Evolutionary conservation across 1,140 invertebrate species (phyloP).

Genomic region (Sinonovacula constricta): DNA sequence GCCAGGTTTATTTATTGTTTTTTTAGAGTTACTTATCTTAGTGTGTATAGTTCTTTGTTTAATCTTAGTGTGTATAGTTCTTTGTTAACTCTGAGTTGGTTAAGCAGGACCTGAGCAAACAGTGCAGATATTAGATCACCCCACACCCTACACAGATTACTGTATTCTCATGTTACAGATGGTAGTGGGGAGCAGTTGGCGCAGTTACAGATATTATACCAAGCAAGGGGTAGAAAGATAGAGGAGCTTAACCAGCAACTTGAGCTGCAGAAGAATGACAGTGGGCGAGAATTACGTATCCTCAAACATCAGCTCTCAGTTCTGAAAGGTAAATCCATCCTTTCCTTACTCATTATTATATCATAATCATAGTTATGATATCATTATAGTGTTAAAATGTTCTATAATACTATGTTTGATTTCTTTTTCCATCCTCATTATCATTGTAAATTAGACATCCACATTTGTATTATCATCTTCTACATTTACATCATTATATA

Average conservation of each 20-base stretch:
- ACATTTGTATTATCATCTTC: neutral
- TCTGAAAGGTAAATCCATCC: constrained; percentile 62
- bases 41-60: neutral
- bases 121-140: neutral
- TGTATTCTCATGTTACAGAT: constrained; percentile 38
- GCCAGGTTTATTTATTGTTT: neutral
- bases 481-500: neutral
- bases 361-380: neutral
- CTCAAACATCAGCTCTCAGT: constrained; percentile 73
- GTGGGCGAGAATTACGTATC: constrained; percentile 65
- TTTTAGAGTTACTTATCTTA: neutral
- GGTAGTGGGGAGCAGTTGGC: constrained; percentile 57
- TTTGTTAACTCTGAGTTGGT: neutral
- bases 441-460: neutral
- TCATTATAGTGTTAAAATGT: neutral
- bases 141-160: neutral
- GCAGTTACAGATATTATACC: constrained; percentile 75
- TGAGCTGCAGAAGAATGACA: constrained; percentile 65
- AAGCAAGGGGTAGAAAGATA: constrained; percentile 71
- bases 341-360: neutral
- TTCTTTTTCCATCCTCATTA: neutral
- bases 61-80: neutral
- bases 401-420: neutral
- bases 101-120: neutral
- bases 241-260: constrained; percentile 71